Percentiles rank a stretch among this genome's conserved stretches.
Evolutionary conservation across 2,113 vertebrate species (phyloP).

Genomic region (Cranoglanis bouderius): DNA sequence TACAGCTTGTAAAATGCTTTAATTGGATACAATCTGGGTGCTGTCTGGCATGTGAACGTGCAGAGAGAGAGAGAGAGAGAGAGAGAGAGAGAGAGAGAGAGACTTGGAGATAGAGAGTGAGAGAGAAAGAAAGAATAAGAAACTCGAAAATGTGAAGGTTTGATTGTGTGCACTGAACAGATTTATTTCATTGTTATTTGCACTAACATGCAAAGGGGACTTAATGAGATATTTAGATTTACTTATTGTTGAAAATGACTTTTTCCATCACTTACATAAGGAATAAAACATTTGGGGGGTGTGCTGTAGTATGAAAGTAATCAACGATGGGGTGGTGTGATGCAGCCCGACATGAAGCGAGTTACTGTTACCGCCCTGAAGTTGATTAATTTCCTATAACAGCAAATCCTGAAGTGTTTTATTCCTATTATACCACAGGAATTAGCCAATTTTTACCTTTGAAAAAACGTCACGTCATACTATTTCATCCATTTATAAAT

Average conservation of each 20-base stretch:
- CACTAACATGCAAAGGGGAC: neutral
- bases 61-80: neutral
- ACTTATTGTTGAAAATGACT: too few relatives aligned
- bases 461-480: neutral
- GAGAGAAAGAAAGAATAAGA: neutral
- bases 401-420: neutral
- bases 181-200: too few relatives aligned
- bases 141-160: neutral
- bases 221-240: neutral
- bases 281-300: neutral
- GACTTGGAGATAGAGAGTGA: neutral
- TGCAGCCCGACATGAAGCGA: neutral
- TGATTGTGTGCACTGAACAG: neutral
- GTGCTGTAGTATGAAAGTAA: neutral
- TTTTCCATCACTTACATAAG: neutral
- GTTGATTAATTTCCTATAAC: neutral
- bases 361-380: neutral
- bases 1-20: neutral
- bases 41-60: neutral
- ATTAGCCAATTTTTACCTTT: neutral
- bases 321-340: neutral
- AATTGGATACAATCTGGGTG: conserved; percentile 5
- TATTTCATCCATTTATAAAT: neutral
- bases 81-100: conserved; percentile 20
- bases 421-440: neutral